These are phyloP conservation scores for Branchinecta lindahli DNA, from an alignment of 1,140 invertebrate genomes.

Conservation along the genomic window DNA sequence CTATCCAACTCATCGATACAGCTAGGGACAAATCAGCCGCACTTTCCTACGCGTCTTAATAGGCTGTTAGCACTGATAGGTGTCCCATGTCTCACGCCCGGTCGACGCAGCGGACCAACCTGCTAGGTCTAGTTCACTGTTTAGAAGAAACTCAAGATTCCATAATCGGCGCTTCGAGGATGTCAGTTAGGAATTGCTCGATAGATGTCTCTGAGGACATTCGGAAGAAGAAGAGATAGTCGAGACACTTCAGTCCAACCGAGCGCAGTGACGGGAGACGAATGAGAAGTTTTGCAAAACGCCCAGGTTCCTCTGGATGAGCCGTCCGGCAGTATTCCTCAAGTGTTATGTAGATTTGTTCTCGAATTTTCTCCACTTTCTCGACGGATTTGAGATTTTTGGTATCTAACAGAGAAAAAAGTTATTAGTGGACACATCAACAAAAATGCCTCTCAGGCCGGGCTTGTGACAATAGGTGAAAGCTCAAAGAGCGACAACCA, in stretches of 20 bases:
- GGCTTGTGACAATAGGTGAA: too few relatives aligned
- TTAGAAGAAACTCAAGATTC: not conserved
- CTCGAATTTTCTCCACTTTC: slow-evolving; percentile 71
- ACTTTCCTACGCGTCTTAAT: too few relatives aligned
- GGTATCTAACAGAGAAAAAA: slow-evolving; percentile 47
- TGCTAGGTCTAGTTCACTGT: too few relatives aligned
- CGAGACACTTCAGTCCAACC: slow-evolving; percentile 86
- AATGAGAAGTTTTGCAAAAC: slow-evolving; percentile 84
- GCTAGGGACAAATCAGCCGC: too few relatives aligned
- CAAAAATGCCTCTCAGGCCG: too few relatives aligned
- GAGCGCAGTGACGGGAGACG: slow-evolving; percentile 83
- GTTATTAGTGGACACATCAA: not conserved
- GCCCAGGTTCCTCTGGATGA: slow-evolving; percentile 74
- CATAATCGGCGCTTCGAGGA: slow-evolving; percentile 46
- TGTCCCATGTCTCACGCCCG: too few relatives aligned
- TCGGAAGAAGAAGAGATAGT: slow-evolving; percentile 90
- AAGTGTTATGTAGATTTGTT: slow-evolving; percentile 84
- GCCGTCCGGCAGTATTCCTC: slow-evolving; percentile 81
- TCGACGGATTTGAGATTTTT: slow-evolving; percentile 63
- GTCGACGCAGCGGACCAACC: too few relatives aligned
- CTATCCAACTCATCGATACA: too few relatives aligned
- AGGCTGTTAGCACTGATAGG: too few relatives aligned
- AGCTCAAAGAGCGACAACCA: too few relatives aligned
- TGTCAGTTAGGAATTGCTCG: slow-evolving; percentile 37
- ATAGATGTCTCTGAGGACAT: slow-evolving; percentile 44